Conservation (phyloP, 2,113 vertebrate genomes). For the Microcebus lehilahytsara region DNA sequence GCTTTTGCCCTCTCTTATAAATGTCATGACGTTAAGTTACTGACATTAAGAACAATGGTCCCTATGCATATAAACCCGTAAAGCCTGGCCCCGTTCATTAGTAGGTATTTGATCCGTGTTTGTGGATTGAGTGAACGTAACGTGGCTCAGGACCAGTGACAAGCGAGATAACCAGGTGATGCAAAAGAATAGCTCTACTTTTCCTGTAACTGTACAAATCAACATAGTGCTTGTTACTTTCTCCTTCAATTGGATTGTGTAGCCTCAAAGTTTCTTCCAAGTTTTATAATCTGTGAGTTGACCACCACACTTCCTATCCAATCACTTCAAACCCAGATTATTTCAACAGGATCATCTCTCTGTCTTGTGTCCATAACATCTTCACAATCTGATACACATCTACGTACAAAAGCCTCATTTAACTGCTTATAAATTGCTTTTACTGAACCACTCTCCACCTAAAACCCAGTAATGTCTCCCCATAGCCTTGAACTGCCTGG, state of each 20-base stretch:
- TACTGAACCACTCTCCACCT: not conserved
- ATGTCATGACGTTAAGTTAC: not conserved
- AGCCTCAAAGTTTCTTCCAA: not conserved
- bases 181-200: not conserved
- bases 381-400: not conserved
- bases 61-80: too few relatives aligned
- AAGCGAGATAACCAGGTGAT: not conserved
- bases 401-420: not conserved
- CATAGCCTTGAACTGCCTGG: not conserved
- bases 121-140: not conserved
- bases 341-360: not conserved
- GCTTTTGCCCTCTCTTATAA: not conserved
- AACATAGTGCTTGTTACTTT: not conserved
- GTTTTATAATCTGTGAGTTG: not conserved
- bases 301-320: not conserved
- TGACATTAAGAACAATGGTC: not conserved
- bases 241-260: not conserved
- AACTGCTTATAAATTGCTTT: not conserved
- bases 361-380: not conserved
- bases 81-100: not conserved
- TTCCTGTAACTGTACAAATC: not conserved
- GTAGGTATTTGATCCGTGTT: not conserved
- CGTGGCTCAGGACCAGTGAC: not conserved
- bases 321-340: not conserved
- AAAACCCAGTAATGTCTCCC: not conserved